Evolutionary conservation across 2,113 vertebrate genomes (phyloP).

Genomic region (Regulus satrapa): DNA sequence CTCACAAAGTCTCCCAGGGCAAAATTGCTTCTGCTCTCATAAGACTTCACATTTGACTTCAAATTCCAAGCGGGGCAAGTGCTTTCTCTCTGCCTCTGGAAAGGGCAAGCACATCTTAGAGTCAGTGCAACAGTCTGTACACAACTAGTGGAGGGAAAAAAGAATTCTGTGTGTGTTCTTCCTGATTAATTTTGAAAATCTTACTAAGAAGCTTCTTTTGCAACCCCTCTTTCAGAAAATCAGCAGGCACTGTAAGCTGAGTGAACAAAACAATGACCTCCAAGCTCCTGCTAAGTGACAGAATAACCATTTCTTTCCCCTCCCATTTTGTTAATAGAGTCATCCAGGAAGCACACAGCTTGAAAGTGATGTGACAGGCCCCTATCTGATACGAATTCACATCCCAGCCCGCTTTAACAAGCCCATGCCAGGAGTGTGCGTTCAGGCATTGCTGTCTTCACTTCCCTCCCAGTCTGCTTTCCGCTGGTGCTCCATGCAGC

Average conservation of each 20-base stretch:
- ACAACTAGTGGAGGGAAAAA: not conserved
- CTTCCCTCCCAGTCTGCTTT: slow-evolving; percentile 17
- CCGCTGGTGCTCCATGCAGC: slow-evolving; percentile 37
- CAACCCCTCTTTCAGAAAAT: not conserved
- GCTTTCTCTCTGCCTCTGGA: not conserved
- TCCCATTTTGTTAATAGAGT: not conserved
- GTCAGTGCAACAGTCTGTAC: not conserved
- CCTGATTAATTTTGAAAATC: not conserved
- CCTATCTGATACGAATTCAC: not conserved
- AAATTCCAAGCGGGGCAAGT: not conserved
- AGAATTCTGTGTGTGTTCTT: not conserved
- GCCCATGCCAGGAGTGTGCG: not conserved
- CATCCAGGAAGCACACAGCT: not conserved
- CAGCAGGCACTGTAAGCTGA: not conserved
- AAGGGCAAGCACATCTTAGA: not conserved
- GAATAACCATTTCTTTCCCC: not conserved
- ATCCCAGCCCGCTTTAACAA: not conserved
- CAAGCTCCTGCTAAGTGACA: not conserved
- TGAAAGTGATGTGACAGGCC: not conserved
- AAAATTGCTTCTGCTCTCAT: not conserved
- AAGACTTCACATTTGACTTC: not conserved
- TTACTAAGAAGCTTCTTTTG: not conserved
- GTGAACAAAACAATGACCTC: not conserved
- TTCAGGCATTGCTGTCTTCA: not conserved
- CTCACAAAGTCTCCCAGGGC: not conserved